phyloP scores from a whole-genome alignment of 2,888 invertebrate genomes.

The Halocaridina rubra region DNA sequence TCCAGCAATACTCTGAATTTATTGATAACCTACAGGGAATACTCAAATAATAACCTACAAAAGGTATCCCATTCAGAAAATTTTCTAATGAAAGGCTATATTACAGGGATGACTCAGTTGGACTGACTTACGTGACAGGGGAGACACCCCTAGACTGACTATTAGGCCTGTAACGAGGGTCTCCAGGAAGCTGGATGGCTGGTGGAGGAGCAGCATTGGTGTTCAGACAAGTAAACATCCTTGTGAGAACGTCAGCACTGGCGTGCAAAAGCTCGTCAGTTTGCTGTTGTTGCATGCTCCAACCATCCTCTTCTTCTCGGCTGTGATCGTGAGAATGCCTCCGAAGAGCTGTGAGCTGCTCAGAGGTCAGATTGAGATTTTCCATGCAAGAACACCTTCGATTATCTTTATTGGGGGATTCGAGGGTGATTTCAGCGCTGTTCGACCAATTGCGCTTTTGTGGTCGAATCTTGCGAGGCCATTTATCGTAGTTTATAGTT shows the following conservation, averaged over 20 bases:
- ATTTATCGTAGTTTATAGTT: slow-evolving; percentile 66
- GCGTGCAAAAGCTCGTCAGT: slow-evolving; percentile 53
- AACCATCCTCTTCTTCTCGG: slow-evolving; percentile 50
- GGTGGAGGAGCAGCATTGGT: slow-evolving; percentile 32
- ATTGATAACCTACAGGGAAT: no score
- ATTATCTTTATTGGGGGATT: slow-evolving; percentile 9
- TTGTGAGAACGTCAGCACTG: slow-evolving; percentile 76
- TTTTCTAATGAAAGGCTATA: no score
- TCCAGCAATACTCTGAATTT: no score
- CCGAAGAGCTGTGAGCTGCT: slow-evolving; percentile 47
- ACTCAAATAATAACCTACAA: no score
- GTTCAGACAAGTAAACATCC: slow-evolving; percentile 75
- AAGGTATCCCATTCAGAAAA: no score
- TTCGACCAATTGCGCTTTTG: background rate
- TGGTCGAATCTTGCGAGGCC: slow-evolving; percentile 65
- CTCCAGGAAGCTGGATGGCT: background rate
- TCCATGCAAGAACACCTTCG: slow-evolving; percentile 46
- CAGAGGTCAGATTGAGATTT: slow-evolving; percentile 40
- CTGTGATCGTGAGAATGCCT: slow-evolving; percentile 48
- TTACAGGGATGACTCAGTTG: no score
- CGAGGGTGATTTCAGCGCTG: slow-evolving; percentile 24
- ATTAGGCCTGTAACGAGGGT: slow-evolving; percentile 24
- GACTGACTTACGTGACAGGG: no score
- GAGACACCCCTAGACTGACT: no score
- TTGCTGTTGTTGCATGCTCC: slow-evolving; percentile 43